Evolutionary conservation across 53 echinoderm and acorn worm genomes (phyloP).

Genomic region (Henricia sp.): DNA sequence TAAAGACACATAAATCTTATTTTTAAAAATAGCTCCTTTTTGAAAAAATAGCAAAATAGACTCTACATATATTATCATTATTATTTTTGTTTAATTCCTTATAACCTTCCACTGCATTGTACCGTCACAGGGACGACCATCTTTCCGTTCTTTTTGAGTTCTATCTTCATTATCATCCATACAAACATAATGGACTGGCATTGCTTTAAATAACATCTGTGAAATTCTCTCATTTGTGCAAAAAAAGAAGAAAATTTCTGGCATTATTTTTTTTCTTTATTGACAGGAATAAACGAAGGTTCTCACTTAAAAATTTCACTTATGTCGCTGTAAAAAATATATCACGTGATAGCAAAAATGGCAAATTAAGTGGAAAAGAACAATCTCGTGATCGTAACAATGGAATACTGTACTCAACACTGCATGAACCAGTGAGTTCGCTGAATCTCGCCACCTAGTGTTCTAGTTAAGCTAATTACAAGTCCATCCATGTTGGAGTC

Average conservation of each 20-base stretch:
- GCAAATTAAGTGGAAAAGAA: background rate
- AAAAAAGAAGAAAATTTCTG: slow-evolving; percentile 7
- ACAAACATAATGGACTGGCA: slow-evolving; percentile 40
- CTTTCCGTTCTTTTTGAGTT: background rate
- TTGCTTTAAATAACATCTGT: background rate
- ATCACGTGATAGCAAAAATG: slow-evolving; percentile 41
- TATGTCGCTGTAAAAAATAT: background rate
- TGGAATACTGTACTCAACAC: no score
- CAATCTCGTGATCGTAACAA: no score
- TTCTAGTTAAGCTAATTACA: no score
- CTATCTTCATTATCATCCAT: slow-evolving; percentile 4
- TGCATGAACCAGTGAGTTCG: no score
- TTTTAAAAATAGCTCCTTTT: slow-evolving; percentile 73
- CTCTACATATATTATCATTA: slow-evolving; percentile 65
- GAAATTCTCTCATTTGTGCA: background rate
- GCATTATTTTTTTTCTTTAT: background rate
- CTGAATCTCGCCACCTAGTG: no score
- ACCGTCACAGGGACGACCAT: slow-evolving; percentile 10
- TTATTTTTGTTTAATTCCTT: slow-evolving; percentile 48
- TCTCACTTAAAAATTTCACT: background rate
- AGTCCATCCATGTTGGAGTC: no score
- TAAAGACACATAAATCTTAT: slow-evolving; percentile 61
- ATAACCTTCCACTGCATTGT: slow-evolving; percentile 36
- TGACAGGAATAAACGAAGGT: slow-evolving; percentile 4
- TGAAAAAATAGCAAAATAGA: slow-evolving; percentile 77